Evolutionary conservation across 2,113 vertebrate genomes (phyloP).

Genomic region (Spheniscus mendiculus): DNA sequence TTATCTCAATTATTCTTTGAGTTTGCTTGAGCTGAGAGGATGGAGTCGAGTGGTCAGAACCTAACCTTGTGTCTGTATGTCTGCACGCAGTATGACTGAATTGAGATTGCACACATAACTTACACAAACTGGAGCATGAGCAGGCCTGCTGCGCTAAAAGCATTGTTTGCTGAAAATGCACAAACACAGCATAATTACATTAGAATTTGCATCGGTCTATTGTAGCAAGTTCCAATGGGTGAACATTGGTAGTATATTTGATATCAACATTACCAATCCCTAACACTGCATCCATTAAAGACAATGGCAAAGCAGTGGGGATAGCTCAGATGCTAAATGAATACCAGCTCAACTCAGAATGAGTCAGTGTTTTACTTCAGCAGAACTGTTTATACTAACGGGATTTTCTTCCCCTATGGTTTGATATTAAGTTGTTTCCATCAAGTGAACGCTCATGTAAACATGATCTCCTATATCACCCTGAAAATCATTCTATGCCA

Average conservation of each 20-base stretch:
- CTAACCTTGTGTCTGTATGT: not conserved
- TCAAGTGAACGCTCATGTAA: conserved; percentile 61
- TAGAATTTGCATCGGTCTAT: not conserved
- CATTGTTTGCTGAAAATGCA: not conserved
- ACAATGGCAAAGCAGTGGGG: not conserved
- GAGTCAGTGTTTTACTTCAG: conserved; percentile 51
- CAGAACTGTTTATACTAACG: conserved; percentile 56
- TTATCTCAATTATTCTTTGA: not conserved
- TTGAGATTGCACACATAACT: not conserved
- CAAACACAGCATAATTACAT: not conserved
- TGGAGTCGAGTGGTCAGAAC: not conserved
- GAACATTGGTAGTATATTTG: not conserved
- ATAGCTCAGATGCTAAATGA: conserved; percentile 14
- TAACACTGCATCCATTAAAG: not conserved
- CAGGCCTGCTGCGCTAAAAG: not conserved
- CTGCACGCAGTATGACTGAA: not conserved
- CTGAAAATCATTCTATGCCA: conserved; percentile 47
- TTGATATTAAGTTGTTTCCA: conserved; percentile 65
- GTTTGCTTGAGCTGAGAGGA: not conserved
- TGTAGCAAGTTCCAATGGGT: not conserved
- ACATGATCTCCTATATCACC: conserved; percentile 62
- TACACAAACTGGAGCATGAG: not conserved
- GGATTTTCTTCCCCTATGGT: conserved; percentile 4
- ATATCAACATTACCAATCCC: not conserved
- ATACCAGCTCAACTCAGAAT: conserved; percentile 39